Evolutionary conservation across 2,888 invertebrate genomes (phyloP), one percentile per base, ranked within the genome.

Genomic region (Metopia argyrocephala): DNA sequence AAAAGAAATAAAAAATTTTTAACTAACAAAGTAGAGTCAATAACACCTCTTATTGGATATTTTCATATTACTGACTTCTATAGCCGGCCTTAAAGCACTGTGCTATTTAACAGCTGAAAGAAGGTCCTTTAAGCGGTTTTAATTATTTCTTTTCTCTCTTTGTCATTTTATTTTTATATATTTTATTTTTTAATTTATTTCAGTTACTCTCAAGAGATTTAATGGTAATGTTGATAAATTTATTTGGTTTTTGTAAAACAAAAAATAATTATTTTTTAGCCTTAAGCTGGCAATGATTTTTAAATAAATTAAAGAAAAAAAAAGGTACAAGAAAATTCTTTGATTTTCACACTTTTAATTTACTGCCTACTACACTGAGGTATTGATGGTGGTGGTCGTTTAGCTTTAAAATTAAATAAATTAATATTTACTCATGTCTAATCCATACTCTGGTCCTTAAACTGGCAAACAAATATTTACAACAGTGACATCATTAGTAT

Each of bases 401-500:
- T 12, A 66, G 54, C 15, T 31, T 46, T 18, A 59, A 76, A 81
- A 75, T 75, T 69, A 70, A 75, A 81, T 50, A 78, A 81, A 75
- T 81, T 78, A 78, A 54, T 78, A 81, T 81, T 81, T 78, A 50
- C 74, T 65, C 70, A 62, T 78, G 78, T 66, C 70, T 56, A 56
- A 61, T 25, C 20, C 79, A 75, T 45, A 59, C 69, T 56, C 23
- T 15, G 56, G 23, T 64, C 68, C 59, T 56, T 74, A 28, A 65
- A 69, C 27, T 71, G 65, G 23, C 46, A 31, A 64, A 28, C 65
- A 76, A 71, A 69, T 56, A 73, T 65, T 74, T 59, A 54, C 66
- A 38, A 65, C 64, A 70, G 68, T 64, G 70, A 69, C 80, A 82
- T 84, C 82, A 84, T 83, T 83, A 85, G 78, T 83, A 84, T 83